Evolutionary conservation across 2,888 invertebrate species (phyloP).

Genomic region (Cancer borealis): DNA sequence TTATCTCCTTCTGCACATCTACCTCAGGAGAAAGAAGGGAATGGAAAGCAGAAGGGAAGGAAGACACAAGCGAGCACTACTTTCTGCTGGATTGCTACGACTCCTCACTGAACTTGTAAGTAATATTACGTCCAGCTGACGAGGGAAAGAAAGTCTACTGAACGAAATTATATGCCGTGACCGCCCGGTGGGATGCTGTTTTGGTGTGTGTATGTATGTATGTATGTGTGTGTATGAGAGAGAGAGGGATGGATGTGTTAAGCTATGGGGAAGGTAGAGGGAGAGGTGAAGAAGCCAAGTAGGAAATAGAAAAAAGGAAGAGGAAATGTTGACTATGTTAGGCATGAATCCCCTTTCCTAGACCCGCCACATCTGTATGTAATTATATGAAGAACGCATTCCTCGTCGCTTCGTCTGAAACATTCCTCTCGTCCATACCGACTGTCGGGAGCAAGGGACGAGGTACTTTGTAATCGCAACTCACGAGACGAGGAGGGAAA

Average conservation of each 20-base stretch:
- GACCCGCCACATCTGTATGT: slow-evolving; percentile 28
- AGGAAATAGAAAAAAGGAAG: background rate
- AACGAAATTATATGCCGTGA: slow-evolving; percentile 46
- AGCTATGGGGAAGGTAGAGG: background rate
- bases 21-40: slow-evolving; percentile 26
- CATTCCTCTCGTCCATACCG: slow-evolving; percentile 46
- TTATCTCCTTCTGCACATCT: slow-evolving; percentile 42
- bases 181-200: slow-evolving; percentile 39
- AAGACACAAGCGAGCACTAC: background rate
- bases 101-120: slow-evolving; percentile 36
- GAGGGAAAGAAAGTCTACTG: slow-evolving; percentile 40
- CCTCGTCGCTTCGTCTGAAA: slow-evolving; percentile 47
- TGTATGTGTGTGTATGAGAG: slow-evolving; percentile 32
- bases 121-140: background rate
- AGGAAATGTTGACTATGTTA: background rate
- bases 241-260: background rate
- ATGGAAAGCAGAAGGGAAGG: background rate
- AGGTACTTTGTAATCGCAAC: background rate
- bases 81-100: background rate
- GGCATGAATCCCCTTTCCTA: background rate
- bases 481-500: background rate
- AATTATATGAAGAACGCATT: slow-evolving; percentile 55
- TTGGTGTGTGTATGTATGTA: slow-evolving; percentile 55
- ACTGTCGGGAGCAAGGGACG: background rate
- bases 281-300: background rate